Evolutionary conservation across 2,113 vertebrate species (phyloP), one percentile per base, ranked within the genome.

Genomic region (Cavia aperea): DNA sequence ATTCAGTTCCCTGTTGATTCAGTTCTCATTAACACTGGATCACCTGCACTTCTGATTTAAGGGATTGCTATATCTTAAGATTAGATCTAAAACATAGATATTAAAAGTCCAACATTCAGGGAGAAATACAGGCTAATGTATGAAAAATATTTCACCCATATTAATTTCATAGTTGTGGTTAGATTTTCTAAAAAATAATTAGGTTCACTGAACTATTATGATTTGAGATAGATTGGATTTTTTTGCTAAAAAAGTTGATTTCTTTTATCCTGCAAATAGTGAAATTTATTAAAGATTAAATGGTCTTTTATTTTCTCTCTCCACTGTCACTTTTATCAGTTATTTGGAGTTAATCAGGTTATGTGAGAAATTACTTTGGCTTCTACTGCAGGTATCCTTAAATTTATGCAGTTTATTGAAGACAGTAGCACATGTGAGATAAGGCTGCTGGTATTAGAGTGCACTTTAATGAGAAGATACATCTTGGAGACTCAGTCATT

Each of bases 61-160:
- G 95, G 90, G 95, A 62, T 58, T 66, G 54, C 26, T n/a, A 87
- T 92, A 96, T 96, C 95, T 15, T 88, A 95, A 72, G 89, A 82
- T 89, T 88, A 94, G 87, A 96, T n/a, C 0, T 90, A 95, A 96
- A 95, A 33, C 93, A 89, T 83, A 81, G 36, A 56, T 95, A 96
- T 91, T 97, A 95, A 96, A 94, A 84, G 56, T 94, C 78, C 89
- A 46, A 94, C 94, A 96, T 96, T 97, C 83, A 94, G 94, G 84
- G 92, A 89, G 75, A 97, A 96, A 96, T 94, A 78, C 87, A 97
- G 78, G 93, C 94, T 97, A 97, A 96, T 94, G 78, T 0, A 68
- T 95, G 97, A 97, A 96, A 97, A 97, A 97, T 94, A 96, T 96
- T 97, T 97, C 95, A 96, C 58, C 93, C 94, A 75, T 90, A 97